These are phyloP conservation scores for Oasisia sp. DNA, from an alignment of 2,888 invertebrate genomes.

Conservation along the genomic window DNA sequence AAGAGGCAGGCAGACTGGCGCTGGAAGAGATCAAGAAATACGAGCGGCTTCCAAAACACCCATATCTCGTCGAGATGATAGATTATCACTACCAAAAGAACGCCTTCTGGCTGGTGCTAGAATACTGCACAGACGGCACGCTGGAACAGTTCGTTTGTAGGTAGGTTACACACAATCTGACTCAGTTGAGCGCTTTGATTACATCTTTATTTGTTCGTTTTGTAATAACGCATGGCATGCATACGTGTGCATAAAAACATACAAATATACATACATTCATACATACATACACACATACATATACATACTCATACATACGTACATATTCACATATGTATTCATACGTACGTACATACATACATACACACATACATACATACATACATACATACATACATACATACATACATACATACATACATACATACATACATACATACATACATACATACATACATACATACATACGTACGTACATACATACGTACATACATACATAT, in stretches of 20 bases:
- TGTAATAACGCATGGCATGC: background rate
- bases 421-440: background rate
- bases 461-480: too few species aligned
- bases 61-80: slow-evolving; percentile 18
- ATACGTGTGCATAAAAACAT: background rate
- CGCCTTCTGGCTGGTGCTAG: slow-evolving; percentile 23
- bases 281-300: background rate
- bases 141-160: background rate
- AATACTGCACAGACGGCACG: slow-evolving; percentile 17
- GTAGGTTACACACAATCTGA: background rate
- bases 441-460: background rate
- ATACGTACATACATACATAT: too few species aligned
- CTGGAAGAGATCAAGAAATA: slow-evolving; percentile 27
- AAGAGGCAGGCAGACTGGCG: background rate
- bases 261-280: background rate
- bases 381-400: background rate
- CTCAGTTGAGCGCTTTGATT: background rate
- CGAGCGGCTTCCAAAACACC: slow-evolving; percentile 13
- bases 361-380: background rate
- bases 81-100: slow-evolving; percentile 23
- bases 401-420: background rate
- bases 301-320: background rate
- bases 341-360: background rate
- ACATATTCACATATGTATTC: background rate
- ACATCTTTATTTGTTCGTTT: background rate